These are phyloP conservation scores for Gadopsis bispinosus DNA, from an alignment of 2,797 vertebrate species.

Conservation along the genomic window DNA sequence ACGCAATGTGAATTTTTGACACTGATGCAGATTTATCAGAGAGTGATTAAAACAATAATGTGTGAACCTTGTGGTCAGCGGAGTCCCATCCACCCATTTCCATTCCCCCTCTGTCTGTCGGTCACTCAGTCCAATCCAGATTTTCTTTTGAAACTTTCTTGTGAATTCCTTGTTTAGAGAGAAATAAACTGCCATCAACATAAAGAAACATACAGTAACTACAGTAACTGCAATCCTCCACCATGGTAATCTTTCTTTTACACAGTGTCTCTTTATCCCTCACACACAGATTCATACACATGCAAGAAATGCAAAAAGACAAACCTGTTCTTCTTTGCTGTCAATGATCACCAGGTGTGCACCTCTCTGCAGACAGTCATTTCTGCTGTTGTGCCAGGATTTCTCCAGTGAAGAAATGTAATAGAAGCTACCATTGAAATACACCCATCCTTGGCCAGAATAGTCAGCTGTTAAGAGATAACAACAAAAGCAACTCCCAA, in stretches of 20 bases:
- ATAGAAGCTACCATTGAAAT: constrained; percentile 43
- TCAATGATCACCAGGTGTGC: constrained; percentile 59
- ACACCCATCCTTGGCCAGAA: constrained; percentile 25
- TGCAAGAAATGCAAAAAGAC: not conserved
- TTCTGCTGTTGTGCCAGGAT: constrained; percentile 41
- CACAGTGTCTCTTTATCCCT: fast-evolving
- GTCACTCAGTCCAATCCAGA: constrained; percentile 58
- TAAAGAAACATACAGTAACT: not conserved
- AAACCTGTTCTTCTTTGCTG: constrained; percentile 50
- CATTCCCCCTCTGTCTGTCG: not conserved
- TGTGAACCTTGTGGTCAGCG: constrained; percentile 29
- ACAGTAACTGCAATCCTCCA: not conserved
- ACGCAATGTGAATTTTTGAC: not conserved
- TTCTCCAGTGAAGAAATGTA: not conserved
- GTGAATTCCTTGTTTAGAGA: constrained; percentile 42
- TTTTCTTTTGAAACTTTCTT: fast-evolving
- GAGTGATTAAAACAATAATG: not conserved
- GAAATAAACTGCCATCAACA: not conserved
- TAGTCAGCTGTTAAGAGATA: not conserved
- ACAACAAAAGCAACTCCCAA: not conserved
- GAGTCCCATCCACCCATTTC: constrained; percentile 59
- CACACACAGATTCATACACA: constrained; percentile 3
- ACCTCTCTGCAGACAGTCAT: constrained; percentile 27
- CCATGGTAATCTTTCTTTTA: not conserved
- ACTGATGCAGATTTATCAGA: not conserved